Conservation (phyloP, 2,113 vertebrate genomes). For the Pogonocichla stellata region DNA sequence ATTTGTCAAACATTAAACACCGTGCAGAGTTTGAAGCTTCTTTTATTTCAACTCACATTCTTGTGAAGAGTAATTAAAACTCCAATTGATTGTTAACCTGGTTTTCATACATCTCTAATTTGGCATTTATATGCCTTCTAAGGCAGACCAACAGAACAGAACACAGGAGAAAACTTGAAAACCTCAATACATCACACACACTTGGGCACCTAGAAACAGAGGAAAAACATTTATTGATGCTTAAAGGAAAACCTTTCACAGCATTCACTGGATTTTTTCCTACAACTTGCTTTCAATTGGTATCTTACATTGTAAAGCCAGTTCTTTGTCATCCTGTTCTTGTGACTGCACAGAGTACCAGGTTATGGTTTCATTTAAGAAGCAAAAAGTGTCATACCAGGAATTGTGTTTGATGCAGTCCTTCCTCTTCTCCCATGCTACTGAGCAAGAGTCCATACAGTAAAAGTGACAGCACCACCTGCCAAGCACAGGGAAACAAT, state of each 20-base stretch:
- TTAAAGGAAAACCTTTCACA: neutral
- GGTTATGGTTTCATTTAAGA: neutral
- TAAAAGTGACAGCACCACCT: constrained; percentile 58
- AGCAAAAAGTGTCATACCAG: constrained; percentile 42
- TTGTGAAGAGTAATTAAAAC: neutral
- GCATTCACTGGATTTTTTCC: neutral
- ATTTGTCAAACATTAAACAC: neutral
- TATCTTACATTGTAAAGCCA: neutral
- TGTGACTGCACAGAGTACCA: neutral
- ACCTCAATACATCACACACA: neutral
- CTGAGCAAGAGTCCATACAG: constrained; percentile 74
- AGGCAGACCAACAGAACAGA: neutral
- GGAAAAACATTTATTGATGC: neutral
- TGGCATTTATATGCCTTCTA: neutral
- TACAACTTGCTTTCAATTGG: neutral
- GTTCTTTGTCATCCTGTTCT: neutral
- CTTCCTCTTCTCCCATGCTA: constrained; percentile 74
- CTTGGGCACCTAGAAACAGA: neutral
- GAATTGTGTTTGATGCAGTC: constrained; percentile 62
- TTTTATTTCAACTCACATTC: neutral
- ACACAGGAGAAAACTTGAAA: neutral
- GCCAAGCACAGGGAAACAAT: constrained; percentile 19
- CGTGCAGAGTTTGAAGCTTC: neutral
- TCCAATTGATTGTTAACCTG: neutral
- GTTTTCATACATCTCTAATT: neutral